Evolutionary conservation across 1,140 invertebrate genomes (phyloP).

Genomic region (Zaprionus vittiger): DNA sequence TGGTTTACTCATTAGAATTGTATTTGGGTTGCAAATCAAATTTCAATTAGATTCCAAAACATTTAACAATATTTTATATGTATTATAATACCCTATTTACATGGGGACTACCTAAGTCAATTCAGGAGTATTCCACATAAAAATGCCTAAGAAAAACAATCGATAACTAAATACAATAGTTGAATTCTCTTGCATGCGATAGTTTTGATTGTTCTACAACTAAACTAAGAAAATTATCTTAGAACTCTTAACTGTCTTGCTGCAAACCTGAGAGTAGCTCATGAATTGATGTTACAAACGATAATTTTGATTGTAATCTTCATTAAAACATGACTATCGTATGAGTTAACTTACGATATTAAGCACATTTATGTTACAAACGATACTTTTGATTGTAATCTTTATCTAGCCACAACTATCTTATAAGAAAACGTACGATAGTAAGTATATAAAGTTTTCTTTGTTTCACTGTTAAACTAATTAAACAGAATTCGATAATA

Average conservation of each 20-base stretch:
- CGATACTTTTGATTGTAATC: background rate
- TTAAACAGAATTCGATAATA: background rate
- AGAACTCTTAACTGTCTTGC: too few relatives aligned
- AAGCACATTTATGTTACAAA: background rate
- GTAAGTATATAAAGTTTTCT: background rate
- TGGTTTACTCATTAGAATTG: constrained; percentile 8
- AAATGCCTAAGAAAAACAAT: background rate
- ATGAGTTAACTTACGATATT: background rate
- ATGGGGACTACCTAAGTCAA: too few relatives aligned
- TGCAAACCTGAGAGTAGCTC: too few relatives aligned
- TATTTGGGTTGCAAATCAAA: background rate
- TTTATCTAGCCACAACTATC: background rate
- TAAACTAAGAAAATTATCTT: too few relatives aligned
- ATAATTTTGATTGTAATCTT: background rate
- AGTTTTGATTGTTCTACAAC: background rate
- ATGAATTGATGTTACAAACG: too few relatives aligned
- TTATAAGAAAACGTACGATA: background rate
- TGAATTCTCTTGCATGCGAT: background rate
- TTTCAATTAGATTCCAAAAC: background rate
- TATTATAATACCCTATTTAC: background rate
- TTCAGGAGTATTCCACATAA: too few relatives aligned
- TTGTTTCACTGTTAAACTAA: background rate
- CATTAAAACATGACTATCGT: background rate
- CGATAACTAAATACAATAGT: background rate
- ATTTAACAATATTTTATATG: background rate